These are phyloP conservation scores for Myotis pilosus DNA, from an alignment of 2,797 vertebrate species.

Conservation along the genomic window DNA sequence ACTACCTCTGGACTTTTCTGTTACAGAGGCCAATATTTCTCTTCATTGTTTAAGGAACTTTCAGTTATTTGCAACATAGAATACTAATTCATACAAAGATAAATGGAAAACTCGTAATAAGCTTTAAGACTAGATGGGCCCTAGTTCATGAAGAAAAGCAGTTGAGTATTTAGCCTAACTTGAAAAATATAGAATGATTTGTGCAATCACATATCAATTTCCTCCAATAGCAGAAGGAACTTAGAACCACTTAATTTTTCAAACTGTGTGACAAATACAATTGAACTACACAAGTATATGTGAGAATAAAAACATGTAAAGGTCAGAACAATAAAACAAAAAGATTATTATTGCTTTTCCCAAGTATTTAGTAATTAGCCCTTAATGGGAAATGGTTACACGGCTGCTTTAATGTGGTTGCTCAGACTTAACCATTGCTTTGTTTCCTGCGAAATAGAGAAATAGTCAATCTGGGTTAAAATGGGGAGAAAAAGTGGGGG, in stretches of 20 bases:
- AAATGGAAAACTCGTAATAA: not conserved
- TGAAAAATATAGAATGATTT: not conserved
- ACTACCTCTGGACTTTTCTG: not conserved
- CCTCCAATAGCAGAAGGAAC: not conserved
- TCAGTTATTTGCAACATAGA: not conserved
- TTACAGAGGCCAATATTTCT: not conserved
- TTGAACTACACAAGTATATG: not conserved
- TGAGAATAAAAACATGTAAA: not conserved
- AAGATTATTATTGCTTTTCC: not conserved
- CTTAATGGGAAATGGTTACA: not conserved
- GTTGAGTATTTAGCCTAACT: not conserved
- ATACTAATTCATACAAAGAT: not conserved
- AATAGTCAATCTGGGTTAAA: not conserved
- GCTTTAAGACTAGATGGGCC: not conserved
- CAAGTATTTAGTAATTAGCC: not conserved
- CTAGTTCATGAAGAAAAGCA: not conserved
- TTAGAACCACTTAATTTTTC: constrained; percentile 17
- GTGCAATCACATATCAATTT: not conserved
- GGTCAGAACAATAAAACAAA: not conserved
- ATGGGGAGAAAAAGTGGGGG: not conserved
- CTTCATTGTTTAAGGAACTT: constrained; percentile 11
- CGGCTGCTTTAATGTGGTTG: not conserved
- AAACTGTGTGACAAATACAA: not conserved
- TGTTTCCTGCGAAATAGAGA: not conserved
- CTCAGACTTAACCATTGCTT: constrained; percentile 27